Percentiles rank a stretch among this genome's conserved stretches.
Evolutionary conservation across 2,888 invertebrate genomes (phyloP).

Genomic region (Linhomoeus sp.): DNA sequence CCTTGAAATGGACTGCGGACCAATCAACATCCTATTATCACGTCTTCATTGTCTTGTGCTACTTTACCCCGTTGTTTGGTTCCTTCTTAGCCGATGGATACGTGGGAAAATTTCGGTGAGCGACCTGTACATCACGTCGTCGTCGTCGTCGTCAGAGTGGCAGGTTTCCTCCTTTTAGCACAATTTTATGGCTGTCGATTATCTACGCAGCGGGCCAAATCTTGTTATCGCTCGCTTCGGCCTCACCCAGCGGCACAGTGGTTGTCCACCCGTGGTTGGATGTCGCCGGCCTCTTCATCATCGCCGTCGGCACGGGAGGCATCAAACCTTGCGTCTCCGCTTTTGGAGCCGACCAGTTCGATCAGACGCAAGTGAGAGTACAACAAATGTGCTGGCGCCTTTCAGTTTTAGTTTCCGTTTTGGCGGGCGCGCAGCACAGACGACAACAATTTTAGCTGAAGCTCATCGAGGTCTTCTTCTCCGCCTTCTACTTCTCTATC

Average conservation of each 20-base stretch:
- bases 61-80: conserved; percentile 65
- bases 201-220: conserved; percentile 62
- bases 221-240: conserved; percentile 41
- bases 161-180: conserved; percentile 31
- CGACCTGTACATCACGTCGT: no score
- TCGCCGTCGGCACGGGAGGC: conserved; percentile 34
- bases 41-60: conserved; percentile 63
- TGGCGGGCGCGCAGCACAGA: no score
- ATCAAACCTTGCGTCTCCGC: conserved; percentile 37
- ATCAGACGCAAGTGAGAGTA: conserved; percentile 28
- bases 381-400: no score
- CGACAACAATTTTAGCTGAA: conserved; percentile 36
- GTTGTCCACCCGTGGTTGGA: conserved; percentile 10
- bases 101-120: conserved; percentile 57
- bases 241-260: conserved; percentile 14
- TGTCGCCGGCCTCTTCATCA: conserved; percentile 27
- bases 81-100: conserved; percentile 77
- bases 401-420: no score
- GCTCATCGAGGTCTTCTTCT: conserved; percentile 65
- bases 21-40: conserved; percentile 68
- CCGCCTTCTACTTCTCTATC: conserved; percentile 78
- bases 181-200: conserved; percentile 65
- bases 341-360: conserved; percentile 36
- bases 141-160: no score
- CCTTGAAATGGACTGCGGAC: conserved; percentile 48